Base-by-base conservation (phyloP, 2,888 invertebrate genomes). In the Shargacucullia verbasci region DNA sequence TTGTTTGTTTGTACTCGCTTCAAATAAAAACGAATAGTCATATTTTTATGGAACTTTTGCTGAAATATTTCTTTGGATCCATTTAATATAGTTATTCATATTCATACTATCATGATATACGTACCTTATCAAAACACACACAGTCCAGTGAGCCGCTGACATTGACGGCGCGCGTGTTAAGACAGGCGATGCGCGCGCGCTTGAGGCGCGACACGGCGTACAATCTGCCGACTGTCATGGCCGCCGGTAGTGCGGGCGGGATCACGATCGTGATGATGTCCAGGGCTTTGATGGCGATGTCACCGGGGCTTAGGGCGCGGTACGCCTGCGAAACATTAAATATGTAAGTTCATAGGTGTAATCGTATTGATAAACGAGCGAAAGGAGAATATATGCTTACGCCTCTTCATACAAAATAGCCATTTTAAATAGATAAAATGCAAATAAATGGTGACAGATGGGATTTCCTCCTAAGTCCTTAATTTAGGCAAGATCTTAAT, bases 241-340 rank as follows among this genome's bases (percentile, higher is more conserved):
- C 99, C 37, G 99, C 99, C 0, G 99, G 99, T 40, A 99, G 90
- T 0, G 99, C 99, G 0, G 99, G 99, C 0, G 99, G 99, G 0
- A 99, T 98, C 39, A 98, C 98, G 57, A 99, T 98, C 0, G 99
- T 99, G 65, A 99, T 97, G 52, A 99, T 96, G 91, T 99, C 99
- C 67, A 99, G 91, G 0, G 98, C 97, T 81, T 98, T 97, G 10
- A 98, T 86, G 0, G 95, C 94, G 33, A 97, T 96, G 78, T 97
- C 96, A 0, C 95, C 84, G 0, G 94, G 87, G 0, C 95, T 91
- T 0, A 96, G 89, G 0, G 95, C 94, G 25, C 96, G 94, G 79
- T 95, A 85, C 0, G 95, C 91, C 96, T 97, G 81, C 1, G 83
- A 80, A 3, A 37, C 9, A 8, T 9, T 0, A 37, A 37, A 14